Percentiles rank a stretch among this genome's conserved stretches.
These are phyloP conservation scores for Haplochromis burtoni DNA, from an alignment of 2,113 vertebrate species.

Conservation along the genomic window DNA sequence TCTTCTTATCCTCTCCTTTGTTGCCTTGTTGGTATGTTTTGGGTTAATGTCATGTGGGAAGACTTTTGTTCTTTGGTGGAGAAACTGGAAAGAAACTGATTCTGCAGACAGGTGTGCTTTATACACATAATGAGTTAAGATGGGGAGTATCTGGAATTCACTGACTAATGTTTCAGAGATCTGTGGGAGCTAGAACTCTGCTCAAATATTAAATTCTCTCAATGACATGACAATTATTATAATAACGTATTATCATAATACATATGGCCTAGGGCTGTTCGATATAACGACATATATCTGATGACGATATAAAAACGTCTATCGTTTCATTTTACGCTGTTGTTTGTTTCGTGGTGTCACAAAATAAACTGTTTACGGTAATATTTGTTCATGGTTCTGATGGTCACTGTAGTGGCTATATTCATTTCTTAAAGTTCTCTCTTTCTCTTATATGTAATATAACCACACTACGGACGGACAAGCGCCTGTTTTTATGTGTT, in stretches of 20 bases:
- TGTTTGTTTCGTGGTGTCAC: accelerated
- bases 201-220: background rate
- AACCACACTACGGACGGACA: accelerated
- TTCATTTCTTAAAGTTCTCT: too few species aligned
- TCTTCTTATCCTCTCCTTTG: background rate
- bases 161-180: background rate
- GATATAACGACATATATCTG: accelerated
- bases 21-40: background rate
- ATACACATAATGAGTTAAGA: background rate
- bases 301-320: accelerated
- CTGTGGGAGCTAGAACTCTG: accelerated
- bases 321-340: accelerated
- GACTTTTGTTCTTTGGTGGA: background rate
- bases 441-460: too few species aligned
- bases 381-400: accelerated
- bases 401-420: too few species aligned
- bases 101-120: background rate
- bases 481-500: too few species aligned
- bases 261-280: background rate
- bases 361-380: accelerated
- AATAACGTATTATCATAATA: background rate
- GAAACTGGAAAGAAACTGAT: background rate
- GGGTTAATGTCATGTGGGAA: background rate
- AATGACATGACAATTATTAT: background rate
- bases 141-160: background rate